These are phyloP conservation scores for Lucilia sericata DNA, from an alignment of 1,140 invertebrate genomes.

Conservation along the genomic window DNA sequence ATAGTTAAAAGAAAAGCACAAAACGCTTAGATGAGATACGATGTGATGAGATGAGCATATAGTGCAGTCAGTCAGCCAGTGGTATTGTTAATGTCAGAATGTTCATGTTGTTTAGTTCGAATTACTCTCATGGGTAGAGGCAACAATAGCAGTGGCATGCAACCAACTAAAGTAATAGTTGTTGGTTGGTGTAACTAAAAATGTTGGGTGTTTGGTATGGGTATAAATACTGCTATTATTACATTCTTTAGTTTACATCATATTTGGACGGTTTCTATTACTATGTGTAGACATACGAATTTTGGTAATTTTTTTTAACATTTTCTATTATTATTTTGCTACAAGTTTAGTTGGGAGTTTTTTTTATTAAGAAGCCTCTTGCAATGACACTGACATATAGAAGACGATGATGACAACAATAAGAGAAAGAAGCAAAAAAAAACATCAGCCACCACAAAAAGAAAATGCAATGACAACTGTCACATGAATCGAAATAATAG, in stretches of 20 bases:
- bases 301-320: neutral
- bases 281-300: constrained; percentile 7
- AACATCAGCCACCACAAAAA: neutral
- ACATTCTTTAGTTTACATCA: constrained; percentile 33
- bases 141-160: neutral
- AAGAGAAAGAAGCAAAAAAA: neutral
- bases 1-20: neutral
- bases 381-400: constrained; percentile 3
- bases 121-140: constrained; percentile 31
- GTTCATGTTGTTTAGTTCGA: constrained; percentile 18
- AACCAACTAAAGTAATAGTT: constrained; percentile 31
- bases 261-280: constrained; percentile 33
- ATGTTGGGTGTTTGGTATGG: neutral
- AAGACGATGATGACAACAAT: neutral
- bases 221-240: neutral
- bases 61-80: neutral
- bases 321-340: neutral
- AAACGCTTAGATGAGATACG: neutral
- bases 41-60: neutral
- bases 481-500: constrained; percentile 43
- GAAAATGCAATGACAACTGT: constrained; percentile 41
- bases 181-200: neutral
- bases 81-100: constrained; percentile 15
- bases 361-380: neutral
- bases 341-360: neutral